Evolutionary conservation across 2,888 invertebrate genomes (phyloP).

Genomic region (Ophraella communa): DNA sequence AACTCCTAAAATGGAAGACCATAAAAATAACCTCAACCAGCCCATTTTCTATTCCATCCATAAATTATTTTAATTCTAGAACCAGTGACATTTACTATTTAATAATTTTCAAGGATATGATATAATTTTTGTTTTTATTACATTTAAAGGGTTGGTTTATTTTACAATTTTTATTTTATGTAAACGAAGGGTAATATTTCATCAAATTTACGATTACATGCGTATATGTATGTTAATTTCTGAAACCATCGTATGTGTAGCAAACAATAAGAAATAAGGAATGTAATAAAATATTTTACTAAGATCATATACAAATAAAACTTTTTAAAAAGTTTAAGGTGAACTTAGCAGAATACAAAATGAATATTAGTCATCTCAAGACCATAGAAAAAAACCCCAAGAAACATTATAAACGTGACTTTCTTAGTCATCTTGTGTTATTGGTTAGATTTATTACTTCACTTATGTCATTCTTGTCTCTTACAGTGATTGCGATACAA

Average conservation of each 20-base stretch:
- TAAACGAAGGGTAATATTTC: no score
- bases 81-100: not conserved
- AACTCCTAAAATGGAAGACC: not conserved
- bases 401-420: not conserved
- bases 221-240: no score
- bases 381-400: not conserved
- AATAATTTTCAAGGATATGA: not conserved
- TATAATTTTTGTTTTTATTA: not conserved
- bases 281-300: no score
- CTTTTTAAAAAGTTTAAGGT: no score
- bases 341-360: not conserved
- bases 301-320: no score
- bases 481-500: slow-evolving; percentile 14
- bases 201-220: no score
- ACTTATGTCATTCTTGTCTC: slow-evolving; percentile 11
- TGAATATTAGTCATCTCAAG: not conserved
- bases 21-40: not conserved
- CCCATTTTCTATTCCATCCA: not conserved
- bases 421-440: slow-evolving; percentile 16
- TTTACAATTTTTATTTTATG: not conserved
- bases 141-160: not conserved
- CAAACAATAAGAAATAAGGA: no score
- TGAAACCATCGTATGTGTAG: no score
- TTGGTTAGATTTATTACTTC: slow-evolving; percentile 14
- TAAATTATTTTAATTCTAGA: not conserved